phyloP scores from a whole-genome alignment of 2,797 vertebrate species.

The Coendou prehensilis region DNA sequence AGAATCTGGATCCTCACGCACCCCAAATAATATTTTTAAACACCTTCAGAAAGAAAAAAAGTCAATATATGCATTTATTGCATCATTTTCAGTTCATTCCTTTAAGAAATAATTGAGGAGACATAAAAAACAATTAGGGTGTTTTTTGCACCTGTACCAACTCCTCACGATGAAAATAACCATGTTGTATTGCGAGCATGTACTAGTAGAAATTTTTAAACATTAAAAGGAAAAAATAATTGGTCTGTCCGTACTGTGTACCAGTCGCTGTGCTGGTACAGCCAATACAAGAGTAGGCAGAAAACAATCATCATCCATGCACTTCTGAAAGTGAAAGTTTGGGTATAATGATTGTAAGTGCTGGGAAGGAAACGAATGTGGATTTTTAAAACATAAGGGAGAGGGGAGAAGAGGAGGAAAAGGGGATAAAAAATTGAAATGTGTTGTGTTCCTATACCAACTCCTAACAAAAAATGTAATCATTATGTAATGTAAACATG shows the following conservation, averaged over 20 bases:
- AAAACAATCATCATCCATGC: too few species aligned
- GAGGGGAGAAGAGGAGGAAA: not conserved
- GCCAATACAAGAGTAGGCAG: too few species aligned
- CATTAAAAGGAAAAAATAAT: not conserved
- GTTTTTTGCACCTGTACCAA: not conserved
- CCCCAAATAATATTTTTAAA: not conserved
- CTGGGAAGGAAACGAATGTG: not conserved
- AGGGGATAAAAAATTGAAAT: not conserved
- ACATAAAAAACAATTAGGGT: not conserved
- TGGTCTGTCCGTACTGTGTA: too few species aligned
- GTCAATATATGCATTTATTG: not conserved
- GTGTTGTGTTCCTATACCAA: not conserved
- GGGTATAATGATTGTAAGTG: not conserved
- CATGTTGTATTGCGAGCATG: not conserved
- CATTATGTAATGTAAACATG: not conserved
- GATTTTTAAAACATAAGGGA: not conserved
- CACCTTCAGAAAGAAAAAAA: not conserved
- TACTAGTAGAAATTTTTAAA: not conserved
- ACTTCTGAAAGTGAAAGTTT: not conserved
- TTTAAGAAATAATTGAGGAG: not conserved
- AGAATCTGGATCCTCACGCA: not conserved
- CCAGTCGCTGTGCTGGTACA: not conserved
- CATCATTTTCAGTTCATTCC: not conserved
- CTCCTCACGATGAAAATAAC: not conserved
- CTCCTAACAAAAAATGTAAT: not conserved